Evolutionary conservation across 2,888 invertebrate species (phyloP).

Genomic region (Hirtodrosophila confusa): DNA sequence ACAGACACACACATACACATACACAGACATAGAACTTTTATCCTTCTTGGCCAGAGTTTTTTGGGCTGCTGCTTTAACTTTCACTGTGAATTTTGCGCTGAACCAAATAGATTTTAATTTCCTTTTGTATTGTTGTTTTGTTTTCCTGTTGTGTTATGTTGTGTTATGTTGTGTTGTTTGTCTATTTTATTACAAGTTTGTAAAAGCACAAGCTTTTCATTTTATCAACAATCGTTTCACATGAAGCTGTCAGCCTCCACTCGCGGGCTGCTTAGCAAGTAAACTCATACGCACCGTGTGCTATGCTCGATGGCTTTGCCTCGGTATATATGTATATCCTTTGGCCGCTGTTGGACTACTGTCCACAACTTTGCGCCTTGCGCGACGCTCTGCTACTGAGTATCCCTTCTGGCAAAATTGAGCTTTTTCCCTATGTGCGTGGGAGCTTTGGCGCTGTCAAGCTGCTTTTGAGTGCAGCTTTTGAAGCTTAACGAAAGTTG

Average conservation of each 20-base stretch:
- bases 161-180: conserved; percentile 12
- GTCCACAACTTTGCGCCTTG: conserved; percentile 59
- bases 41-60: conserved; percentile 24
- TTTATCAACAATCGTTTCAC: conserved; percentile 30
- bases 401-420: conserved; percentile 22
- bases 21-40: conserved; percentile 44
- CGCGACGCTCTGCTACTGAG: conserved; percentile 58
- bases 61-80: conserved; percentile 27
- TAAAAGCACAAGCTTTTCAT: conserved; percentile 46
- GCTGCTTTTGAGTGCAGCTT: conserved; percentile 42
- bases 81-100: conserved; percentile 28
- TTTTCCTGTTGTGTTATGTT: conserved; percentile 1
- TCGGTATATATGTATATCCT: conserved; percentile 3
- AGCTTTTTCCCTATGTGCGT: conserved; percentile 42
- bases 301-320: conserved; percentile 22
- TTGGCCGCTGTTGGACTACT: conserved; percentile 29
- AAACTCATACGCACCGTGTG: conserved; percentile 64
- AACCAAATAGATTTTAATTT: conserved; percentile 27
- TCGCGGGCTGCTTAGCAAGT: conserved; percentile 29
- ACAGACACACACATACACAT: conserved; percentile 21
- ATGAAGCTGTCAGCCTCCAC: conserved; percentile 34
- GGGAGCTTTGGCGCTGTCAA: conserved; percentile 44
- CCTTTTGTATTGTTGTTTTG: neutral
- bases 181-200: conserved; percentile 34
- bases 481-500: conserved; percentile 47